Percentiles rank a stretch among this genome's conserved stretches.
phyloP scores from a whole-genome alignment of 2,113 vertebrate species.

The Coptodon bakossiorum region DNA sequence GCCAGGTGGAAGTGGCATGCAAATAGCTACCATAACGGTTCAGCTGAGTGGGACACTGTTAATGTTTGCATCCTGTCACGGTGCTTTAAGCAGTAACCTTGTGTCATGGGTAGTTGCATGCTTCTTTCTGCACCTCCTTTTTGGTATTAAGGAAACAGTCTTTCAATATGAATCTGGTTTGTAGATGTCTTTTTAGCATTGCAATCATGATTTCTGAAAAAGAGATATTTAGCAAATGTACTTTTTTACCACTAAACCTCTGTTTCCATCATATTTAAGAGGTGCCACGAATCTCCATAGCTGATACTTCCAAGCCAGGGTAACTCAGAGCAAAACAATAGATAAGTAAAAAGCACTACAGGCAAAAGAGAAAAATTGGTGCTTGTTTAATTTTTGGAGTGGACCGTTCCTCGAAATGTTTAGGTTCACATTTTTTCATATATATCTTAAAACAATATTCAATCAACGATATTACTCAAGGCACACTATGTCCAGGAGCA shows the following conservation, averaged over 20 bases:
- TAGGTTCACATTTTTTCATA: not conserved
- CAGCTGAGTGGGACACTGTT: not conserved
- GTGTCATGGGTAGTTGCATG: not conserved
- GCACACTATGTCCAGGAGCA: not conserved
- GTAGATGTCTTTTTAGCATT: not conserved
- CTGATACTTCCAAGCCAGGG: not conserved
- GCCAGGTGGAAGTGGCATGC: not conserved
- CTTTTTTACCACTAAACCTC: fast-evolving
- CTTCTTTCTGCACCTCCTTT: fast-evolving
- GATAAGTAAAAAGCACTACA: not conserved
- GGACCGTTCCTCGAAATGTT: not conserved
- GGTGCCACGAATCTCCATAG: fast-evolving
- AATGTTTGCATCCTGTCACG: not conserved
- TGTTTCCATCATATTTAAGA: not conserved
- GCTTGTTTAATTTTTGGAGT: not conserved
- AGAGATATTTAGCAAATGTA: not conserved
- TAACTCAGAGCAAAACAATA: not conserved
- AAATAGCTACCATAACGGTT: not conserved
- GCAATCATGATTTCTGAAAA: not conserved
- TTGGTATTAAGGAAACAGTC: not conserved
- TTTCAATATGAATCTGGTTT: not conserved
- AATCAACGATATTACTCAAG: fast-evolving
- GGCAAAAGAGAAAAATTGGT: fast-evolving
- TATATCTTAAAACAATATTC: not conserved
- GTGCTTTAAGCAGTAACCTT: not conserved